Percentiles rank a stretch among this genome's conserved stretches.
Conservation (phyloP, 2,113 vertebrate species). For the Dipodomys spectabilis region DNA sequence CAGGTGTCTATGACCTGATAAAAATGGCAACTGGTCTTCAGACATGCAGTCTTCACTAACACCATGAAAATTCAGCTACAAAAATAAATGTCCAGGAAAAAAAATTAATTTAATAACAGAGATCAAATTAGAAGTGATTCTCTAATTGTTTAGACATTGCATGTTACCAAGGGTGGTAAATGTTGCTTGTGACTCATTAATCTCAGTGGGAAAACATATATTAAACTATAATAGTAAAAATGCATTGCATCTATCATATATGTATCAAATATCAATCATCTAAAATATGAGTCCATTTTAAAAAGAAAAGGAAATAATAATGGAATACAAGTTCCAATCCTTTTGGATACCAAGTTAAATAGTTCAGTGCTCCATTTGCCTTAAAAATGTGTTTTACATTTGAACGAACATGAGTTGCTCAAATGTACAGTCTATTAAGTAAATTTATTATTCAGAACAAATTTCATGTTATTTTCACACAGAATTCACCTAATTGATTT, state of each 20-base stretch:
- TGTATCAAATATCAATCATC: conserved; percentile 26
- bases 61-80: too few relatives aligned
- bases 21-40: too few relatives aligned
- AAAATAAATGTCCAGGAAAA: too few relatives aligned
- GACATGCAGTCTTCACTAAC: too few relatives aligned
- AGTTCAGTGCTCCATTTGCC: conserved; percentile 26
- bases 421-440: neutral
- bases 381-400: conserved; percentile 21
- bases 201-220: neutral
- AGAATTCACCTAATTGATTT: neutral
- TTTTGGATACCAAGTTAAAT: conserved; percentile 23
- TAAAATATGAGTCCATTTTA: conserved; percentile 43
- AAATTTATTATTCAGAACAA: neutral
- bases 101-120: neutral
- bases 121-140: neutral
- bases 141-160: neutral
- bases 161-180: neutral
- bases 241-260: neutral
- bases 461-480: conserved; percentile 2
- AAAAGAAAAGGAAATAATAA: neutral
- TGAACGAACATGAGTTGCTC: conserved; percentile 22
- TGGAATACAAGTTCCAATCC: neutral
- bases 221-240: neutral
- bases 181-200: neutral
- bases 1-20: too few relatives aligned